Evolutionary conservation across 35 echinoderm and acorn worm species (phyloP), one percentile per base, ranked within the genome.

Genomic region (Ophiothrix spiculata): DNA sequence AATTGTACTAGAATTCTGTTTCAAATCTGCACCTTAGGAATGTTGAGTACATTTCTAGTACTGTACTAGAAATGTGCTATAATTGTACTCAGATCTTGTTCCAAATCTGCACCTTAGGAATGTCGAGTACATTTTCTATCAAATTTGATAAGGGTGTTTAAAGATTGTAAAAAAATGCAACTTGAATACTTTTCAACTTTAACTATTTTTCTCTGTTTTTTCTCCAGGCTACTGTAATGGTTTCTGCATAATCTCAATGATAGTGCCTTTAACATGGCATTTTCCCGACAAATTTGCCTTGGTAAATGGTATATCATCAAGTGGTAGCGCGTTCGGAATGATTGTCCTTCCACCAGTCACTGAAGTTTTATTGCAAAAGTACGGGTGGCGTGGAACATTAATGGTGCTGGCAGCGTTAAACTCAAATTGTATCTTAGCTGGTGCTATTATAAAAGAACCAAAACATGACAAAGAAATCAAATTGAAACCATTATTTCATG

Each of bases 241-340:
- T 25, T n/a, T 69, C 25, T 69, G 60, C 60, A 69, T 69, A 2
- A n/a, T 69, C 29, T 15, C 25, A 15, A 25, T 15, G 16, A 69
- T 69, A 6, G 29, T 69, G 60, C 60, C 60, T 15, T 69, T 69
- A 28, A 69, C 60, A n/a, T 69, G 60, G 60, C 69, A 84, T 25
- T 84, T 84, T 28, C 81, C 81, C 19, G 81, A 84, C 1, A 37
- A 69, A 8, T 84, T 84, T 36, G 46, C 81, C 31, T 10, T 37
- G 19, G 81, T 60, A 64, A 84, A 84, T 64, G 40, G 81, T 23
- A 60, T 63, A 14, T 84, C 81, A 25, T 32, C 63, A 37, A 34
- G 32, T 60, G 81, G 81, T 64, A 56, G 81, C 15, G 46, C 81
- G 14, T 31, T 84, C n/a, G 81, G 81, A 1, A 84, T 84, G 81